phyloP scores from a whole-genome alignment of 2,888 invertebrate genomes.

The Nasonovia ribisnigri region DNA sequence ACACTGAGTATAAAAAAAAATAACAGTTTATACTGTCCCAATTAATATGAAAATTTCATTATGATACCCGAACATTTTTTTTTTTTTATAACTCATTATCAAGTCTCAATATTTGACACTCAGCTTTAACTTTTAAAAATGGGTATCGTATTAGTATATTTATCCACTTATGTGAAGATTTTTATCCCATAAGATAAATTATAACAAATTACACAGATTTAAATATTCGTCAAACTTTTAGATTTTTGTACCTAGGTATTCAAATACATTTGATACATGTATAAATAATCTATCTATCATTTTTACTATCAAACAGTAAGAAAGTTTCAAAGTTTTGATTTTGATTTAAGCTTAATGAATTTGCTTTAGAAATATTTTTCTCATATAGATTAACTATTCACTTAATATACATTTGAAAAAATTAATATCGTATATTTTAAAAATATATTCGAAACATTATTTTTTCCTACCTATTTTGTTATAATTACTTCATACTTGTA shows the following conservation, averaged over 20 bases:
- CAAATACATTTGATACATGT: too few species aligned
- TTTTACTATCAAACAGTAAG: too few species aligned
- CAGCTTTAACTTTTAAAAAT: neutral
- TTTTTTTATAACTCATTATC: neutral
- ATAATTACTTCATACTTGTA: too few species aligned
- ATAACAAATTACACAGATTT: too few species aligned
- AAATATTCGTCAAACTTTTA: too few species aligned
- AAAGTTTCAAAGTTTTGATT: neutral
- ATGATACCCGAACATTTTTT: neutral
- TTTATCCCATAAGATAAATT: neutral
- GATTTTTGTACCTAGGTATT: too few species aligned
- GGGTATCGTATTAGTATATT: neutral
- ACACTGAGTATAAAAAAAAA: neutral
- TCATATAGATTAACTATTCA: neutral
- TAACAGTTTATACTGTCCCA: neutral
- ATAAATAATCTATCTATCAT: too few species aligned
- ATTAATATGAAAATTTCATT: neutral
- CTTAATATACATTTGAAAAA: neutral
- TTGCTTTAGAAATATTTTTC: neutral
- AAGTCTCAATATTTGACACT: neutral
- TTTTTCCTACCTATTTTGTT: neutral
- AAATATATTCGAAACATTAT: neutral
- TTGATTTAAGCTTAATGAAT: neutral
- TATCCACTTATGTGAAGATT: neutral
- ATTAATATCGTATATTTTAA: neutral